Base-by-base conservation (phyloP, 1,140 invertebrate species). In the Sipha flava region DNA sequence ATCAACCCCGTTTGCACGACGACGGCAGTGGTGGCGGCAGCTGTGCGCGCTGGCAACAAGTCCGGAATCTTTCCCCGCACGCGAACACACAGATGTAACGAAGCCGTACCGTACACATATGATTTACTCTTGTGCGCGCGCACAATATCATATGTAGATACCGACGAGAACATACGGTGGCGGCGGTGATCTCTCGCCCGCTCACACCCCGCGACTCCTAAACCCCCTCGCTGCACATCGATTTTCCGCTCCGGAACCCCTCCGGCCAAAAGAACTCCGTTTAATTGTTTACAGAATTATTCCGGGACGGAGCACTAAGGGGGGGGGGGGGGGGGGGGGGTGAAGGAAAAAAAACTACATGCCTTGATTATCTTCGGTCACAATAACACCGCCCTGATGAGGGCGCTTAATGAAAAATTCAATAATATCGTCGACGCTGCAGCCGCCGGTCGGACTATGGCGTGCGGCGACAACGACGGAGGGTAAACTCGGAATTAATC, bases 391-490 rank as follows among this genome's bases (percentile, higher is more conserved):
- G 72, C 52, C 14, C 72, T 77, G 72, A 77, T 77, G 72, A 77
- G 52, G 72, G 72, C 31, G 72, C 72, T 77, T 77, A 77, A 77
- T 77, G 72, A 77, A 77, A 77, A 77, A 77, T 77, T 77, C 72
- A 77, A 77, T 77, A 77, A 77, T 73, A 73, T 73, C 64, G n/a
- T 9, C 62, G 1, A 5, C 14, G 6, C 68, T 18, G 9, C 45
- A n/a, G 40, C 23, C 18, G 10, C 10, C 14, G 34, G 14, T 14
- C 23, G 21, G 6, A 52, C 49, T 9, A 52, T 52, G 47, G 37
- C 29, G 40, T n/a, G 23, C 37, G 62, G 21, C 16, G 23, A 26
- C 72, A 40, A 37, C 29, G n/a, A 6, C 72, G 49, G 49, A 45
- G 47, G 72, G 49, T 23, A 23, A 16, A 31, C 49, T 57, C n/a